Percentiles rank a stretch among this genome's conserved stretches.
Evolutionary conservation across 2,113 vertebrate species (phyloP).

Genomic region (Podarcis raffonei): DNA sequence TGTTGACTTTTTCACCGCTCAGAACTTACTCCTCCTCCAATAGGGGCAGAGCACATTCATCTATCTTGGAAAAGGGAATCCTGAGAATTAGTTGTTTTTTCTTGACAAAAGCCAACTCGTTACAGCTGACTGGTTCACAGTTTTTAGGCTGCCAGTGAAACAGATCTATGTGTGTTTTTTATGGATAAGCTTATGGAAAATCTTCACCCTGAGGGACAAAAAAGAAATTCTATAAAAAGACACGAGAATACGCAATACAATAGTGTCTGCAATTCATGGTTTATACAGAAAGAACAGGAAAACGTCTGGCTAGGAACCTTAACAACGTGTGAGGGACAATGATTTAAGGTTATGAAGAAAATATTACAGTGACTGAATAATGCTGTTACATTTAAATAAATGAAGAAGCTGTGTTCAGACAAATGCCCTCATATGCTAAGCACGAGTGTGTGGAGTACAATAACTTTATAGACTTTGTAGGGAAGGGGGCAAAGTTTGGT

Average conservation of each 20-base stretch:
- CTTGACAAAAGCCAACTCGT: neutral
- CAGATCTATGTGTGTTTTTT: neutral
- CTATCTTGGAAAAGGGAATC: constrained; percentile 14
- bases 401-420: neutral
- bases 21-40: neutral
- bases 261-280: rapidly evolving
- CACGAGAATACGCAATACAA: constrained; percentile 1
- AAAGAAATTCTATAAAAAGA: constrained; percentile 3
- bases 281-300: neutral
- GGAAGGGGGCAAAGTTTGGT: too few relatives aligned
- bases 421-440: neutral
- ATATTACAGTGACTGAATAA: neutral
- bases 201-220: neutral
- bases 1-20: neutral
- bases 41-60: neutral
- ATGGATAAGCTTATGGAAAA: constrained; percentile 29
- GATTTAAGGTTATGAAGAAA: neutral
- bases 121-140: neutral
- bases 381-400: neutral
- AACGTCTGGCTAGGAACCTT: neutral
- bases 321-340: rapidly evolving
- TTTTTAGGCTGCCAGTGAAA: constrained; percentile 23
- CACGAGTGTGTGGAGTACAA: too few relatives aligned
- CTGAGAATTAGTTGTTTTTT: neutral
- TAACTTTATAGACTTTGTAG: too few relatives aligned